Base-by-base conservation (phyloP, 1,140 invertebrate genomes). In the Megalopta genalis region DNA sequence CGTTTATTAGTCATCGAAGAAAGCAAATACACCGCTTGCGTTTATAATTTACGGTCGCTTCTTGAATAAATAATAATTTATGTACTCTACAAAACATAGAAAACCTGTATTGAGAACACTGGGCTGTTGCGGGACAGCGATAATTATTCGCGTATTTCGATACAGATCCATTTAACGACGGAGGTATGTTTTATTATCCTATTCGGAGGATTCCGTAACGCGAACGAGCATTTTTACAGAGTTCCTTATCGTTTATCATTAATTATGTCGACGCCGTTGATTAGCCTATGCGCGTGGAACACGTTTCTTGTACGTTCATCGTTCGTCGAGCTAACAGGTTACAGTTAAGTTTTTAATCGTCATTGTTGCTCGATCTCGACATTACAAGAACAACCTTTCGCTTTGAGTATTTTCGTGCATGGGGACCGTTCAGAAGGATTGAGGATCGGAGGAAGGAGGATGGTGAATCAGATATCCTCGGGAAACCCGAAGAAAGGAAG, bases 1-100 rank as follows among this genome's bases (percentile, higher is more conserved):
- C 9, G 25, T 83, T 81, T 82, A 83, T 83, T 83, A 74, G 39
- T 65, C 25, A 52, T 42, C 66, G 46, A 73, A 77, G 25, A 42
- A 63, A 70, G 54, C 69, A 65, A 66, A 68, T 82, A 79, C 49
- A 77, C 32, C 71, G 52, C 25, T 76, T 83, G 75, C 18, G 18
- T 83, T 76, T 73, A 87, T 87, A 88, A 83, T 81, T 87, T 83
- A 86, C 77, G 63, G 7, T 80, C 39, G 60, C 37, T 71, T 54
- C 46, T 86, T 77, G 72, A 88, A 86, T 87, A 88, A 89, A 89
- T 89, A 89, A 88, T 88, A 89, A 89, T 88, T 88, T 88, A 90
- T 32, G 57, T 77, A 80, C 62, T 74, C 65, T 83, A 77, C 37
- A 52, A 73, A 68, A 77, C 75, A 67, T 66, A 23, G 64, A 78